A percentile compares a stretch with the other conserved stretches of the same genome.
phyloP scores from a whole-genome alignment of 2,113 vertebrate genomes.

The Proteles cristata region DNA sequence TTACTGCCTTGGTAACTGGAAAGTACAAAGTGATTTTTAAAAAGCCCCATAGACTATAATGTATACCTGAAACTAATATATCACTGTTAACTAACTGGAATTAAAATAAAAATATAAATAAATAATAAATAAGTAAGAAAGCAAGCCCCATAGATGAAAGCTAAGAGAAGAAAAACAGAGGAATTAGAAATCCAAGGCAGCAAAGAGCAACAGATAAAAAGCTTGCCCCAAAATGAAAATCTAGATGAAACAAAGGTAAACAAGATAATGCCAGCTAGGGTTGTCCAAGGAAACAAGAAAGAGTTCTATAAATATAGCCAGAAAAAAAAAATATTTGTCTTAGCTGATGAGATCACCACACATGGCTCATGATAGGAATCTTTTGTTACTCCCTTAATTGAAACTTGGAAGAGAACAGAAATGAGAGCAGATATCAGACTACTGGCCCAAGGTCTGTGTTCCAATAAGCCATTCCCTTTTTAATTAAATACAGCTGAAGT shows the following conservation, averaged over 20 bases:
- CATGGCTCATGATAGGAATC: conserved; percentile 50
- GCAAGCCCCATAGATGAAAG: background rate
- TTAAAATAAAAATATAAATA: background rate
- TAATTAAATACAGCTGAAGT: conserved; percentile 62
- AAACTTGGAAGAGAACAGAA: conserved; percentile 63
- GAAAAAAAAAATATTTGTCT: conserved; percentile 68
- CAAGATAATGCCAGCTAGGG: background rate
- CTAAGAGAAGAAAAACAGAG: conserved; percentile 41
- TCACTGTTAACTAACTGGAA: background rate
- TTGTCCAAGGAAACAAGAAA: conserved; percentile 52
- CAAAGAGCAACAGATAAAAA: background rate
- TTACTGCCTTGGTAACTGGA: conserved; percentile 32
- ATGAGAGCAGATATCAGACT: background rate
- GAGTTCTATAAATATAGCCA: conserved; percentile 68
- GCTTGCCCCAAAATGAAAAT: background rate
- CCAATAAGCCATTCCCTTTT: background rate
- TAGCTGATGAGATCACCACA: conserved; percentile 71
- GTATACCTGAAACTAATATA: background rate
- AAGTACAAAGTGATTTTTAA: conserved; percentile 20
- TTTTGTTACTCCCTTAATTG: conserved; percentile 58
- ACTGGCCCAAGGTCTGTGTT: background rate
- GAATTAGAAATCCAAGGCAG: background rate
- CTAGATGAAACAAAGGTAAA: conserved; percentile 46
- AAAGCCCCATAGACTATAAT: background rate
- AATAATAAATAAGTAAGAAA: background rate